Evolutionary conservation across 2,113 vertebrate species (phyloP), one percentile per base, ranked within the genome.

Genomic region (Pseudopodoces humilis): DNA sequence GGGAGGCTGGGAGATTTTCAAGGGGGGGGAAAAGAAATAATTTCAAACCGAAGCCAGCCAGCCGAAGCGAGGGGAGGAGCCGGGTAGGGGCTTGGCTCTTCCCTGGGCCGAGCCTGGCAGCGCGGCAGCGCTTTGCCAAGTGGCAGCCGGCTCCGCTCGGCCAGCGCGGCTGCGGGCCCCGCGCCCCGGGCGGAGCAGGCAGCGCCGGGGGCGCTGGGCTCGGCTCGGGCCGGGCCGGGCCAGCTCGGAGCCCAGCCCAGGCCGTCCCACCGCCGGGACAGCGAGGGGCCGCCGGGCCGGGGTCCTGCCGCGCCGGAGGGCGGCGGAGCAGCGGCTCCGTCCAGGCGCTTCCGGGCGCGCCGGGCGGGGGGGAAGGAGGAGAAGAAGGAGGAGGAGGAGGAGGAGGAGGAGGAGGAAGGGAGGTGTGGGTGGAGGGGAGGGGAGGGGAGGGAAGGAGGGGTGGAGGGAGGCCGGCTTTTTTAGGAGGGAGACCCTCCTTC

Each of bases 131-230:
- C 91, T 92, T 87, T 62, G 78, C 83, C 84, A 59, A 90, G 96
- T 90, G 96, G 85, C 94, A 86, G 88, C 86, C 33, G 56, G 65
- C 65, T 55, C 53, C 37, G 91, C 91, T 77, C 20, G 68, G 97
- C 97, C 98, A 98, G 94, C 16, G 90, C 96, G 88, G 87, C 96
- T 94, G 96, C 35, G 24, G 15, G 9, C 91, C 91, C 95, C 68
- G 70, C 92, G 95, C 87, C 92, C 39, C 47, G 35, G 56, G 46
- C 24, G 25, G 25, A 47, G 41, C 59, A 22, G 56, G 4, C 78
- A 30, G 70, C 50, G 64, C 46, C 68, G 6, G 28, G 44, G 37
- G 64, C 60, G 43, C 59, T 23, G 27, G 46, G 62, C 5, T 12
- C 75, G 20, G 25, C 18, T 15, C 50, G 21, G 13, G 31, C 8